A percentile compares a stretch with the other conserved stretches of the same genome.
Conservation (phyloP, 2,113 vertebrate species). For the Zosterops pallidus region DNA sequence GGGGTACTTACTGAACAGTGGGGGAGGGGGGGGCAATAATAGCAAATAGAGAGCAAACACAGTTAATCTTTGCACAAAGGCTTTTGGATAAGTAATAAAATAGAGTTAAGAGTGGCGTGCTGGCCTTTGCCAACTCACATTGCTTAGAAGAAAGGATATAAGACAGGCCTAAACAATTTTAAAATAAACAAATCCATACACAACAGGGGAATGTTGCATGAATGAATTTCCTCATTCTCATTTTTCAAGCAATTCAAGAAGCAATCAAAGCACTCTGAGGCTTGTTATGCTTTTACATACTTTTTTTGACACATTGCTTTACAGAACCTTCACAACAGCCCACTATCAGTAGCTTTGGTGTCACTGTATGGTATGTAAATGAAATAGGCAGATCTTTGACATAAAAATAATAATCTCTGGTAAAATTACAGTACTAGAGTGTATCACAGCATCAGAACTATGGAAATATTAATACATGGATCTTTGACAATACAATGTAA, state of each 20-base stretch:
- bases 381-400: constrained; percentile 52
- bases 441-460: constrained; percentile 54
- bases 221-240: background rate
- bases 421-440: constrained; percentile 54
- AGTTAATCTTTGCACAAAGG: constrained; percentile 50
- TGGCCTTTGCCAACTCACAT: background rate
- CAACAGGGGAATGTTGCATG: background rate
- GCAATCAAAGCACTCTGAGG: constrained; percentile 17
- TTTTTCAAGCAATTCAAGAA: constrained; percentile 12
- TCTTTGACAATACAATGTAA: constrained; percentile 63
- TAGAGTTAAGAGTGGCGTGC: background rate
- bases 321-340: constrained; percentile 19
- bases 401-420: constrained; percentile 62
- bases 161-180: constrained; percentile 19
- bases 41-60: constrained; percentile 31
- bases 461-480: constrained; percentile 66
- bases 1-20: constrained; percentile 37
- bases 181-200: constrained; percentile 16
- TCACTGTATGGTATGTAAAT: constrained; percentile 37
- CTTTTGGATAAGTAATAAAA: constrained; percentile 27
- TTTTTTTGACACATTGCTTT: constrained; percentile 34
- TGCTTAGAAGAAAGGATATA: background rate
- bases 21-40: background rate
- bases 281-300: background rate
- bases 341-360: constrained; percentile 39